Evolutionary conservation across 2,113 vertebrate genomes (phyloP).

Genomic region (Sciurus niger): DNA sequence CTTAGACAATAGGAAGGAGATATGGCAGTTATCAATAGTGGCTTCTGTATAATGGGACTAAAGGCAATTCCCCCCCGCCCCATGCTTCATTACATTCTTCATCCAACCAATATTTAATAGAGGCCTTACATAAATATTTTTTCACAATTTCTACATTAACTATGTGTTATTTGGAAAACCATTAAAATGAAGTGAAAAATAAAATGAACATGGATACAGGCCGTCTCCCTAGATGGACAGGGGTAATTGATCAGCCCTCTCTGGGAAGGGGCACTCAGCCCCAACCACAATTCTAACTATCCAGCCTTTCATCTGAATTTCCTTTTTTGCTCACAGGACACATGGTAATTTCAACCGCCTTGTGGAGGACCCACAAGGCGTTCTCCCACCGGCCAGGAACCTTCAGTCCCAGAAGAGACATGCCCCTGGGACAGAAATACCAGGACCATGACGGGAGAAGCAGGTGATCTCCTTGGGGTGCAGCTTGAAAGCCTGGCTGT

Average conservation of each 20-base stretch:
- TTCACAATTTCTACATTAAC: neutral
- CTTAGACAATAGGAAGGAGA: neutral
- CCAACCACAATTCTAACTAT: neutral
- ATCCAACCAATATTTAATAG: neutral
- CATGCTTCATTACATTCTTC: neutral
- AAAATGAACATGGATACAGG: constrained; percentile 11
- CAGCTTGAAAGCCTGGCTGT: neutral
- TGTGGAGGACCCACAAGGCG: neutral
- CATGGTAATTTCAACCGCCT: neutral
- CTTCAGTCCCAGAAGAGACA: neutral
- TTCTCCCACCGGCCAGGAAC: neutral
- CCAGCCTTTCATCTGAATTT: neutral
- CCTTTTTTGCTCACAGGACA: neutral
- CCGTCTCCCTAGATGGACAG: neutral
- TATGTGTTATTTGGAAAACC: constrained; percentile 1
- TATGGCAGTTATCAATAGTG: neutral
- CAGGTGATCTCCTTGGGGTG: neutral
- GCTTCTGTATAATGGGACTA: neutral
- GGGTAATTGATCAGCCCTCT: neutral
- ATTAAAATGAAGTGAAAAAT: constrained; percentile 5
- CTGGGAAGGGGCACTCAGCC: neutral
- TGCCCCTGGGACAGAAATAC: neutral
- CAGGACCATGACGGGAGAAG: neutral
- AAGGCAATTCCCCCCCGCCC: neutral
- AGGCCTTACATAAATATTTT: neutral